A percentile compares a stretch with the other conserved stretches of the same genome.
Evolutionary conservation across 1,140 invertebrate genomes (phyloP).

Genomic region (Panagrolaimus sp.): DNA sequence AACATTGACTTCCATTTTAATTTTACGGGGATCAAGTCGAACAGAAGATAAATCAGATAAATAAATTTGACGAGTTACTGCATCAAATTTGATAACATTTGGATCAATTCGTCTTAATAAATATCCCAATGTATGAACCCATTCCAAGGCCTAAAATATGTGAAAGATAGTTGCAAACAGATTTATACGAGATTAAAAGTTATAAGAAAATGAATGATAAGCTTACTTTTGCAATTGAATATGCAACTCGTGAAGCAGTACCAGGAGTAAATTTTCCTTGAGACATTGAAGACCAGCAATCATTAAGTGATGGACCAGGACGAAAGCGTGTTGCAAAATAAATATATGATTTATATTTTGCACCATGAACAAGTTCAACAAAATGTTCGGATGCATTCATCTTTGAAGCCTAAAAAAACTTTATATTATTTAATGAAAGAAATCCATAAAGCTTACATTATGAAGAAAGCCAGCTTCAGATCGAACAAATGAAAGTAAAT

Average conservation of each 20-base stretch:
- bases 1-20: conserved; percentile 26
- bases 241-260: not conserved
- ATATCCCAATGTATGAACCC: conserved; percentile 19
- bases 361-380: conserved; percentile 29
- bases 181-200: conserved; percentile 23
- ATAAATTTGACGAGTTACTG: conserved; percentile 20
- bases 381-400: conserved; percentile 28
- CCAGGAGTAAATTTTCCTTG: not conserved
- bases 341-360: conserved; percentile 23
- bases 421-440: not conserved
- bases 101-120: conserved; percentile 32
- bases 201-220: too few species aligned
- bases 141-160: conserved; percentile 23
- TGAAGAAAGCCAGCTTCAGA: conserved; percentile 33
- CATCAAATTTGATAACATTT: conserved; percentile 34
- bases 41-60: conserved; percentile 26
- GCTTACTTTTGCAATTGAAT: not conserved
- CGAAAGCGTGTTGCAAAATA: conserved; percentile 3
- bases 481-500: conserved; percentile 32
- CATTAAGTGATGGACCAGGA: conserved; percentile 4
- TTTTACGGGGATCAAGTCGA: conserved; percentile 26
- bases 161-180: too few species aligned
- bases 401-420: conserved; percentile 19
- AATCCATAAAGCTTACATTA: conserved; percentile 22
- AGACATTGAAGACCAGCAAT: not conserved